phyloP scores from a whole-genome alignment of 2,113 vertebrate genomes.

The Pseudorhombus dupliciocellatus region DNA sequence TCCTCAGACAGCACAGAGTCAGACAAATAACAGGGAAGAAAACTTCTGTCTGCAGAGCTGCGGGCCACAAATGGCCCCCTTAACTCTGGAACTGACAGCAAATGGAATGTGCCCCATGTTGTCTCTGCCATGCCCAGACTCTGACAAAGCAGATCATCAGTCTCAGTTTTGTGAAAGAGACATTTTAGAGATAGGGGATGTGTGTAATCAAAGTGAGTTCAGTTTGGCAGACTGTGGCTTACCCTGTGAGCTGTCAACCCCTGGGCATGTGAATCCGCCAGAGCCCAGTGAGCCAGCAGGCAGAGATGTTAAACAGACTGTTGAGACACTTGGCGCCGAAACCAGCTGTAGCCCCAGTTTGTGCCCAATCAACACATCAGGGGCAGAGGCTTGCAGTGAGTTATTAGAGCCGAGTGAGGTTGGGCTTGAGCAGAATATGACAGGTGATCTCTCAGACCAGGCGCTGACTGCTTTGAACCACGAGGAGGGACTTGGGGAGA shows the following conservation, averaged over 20 bases:
- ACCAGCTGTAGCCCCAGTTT: conserved; percentile 40
- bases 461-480: conserved; percentile 52
- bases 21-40: conserved; percentile 83
- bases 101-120: conserved; percentile 72
- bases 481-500: conserved; percentile 69
- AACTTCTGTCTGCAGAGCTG: conserved; percentile 83
- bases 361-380: conserved; percentile 69
- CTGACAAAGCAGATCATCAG: conserved; percentile 48
- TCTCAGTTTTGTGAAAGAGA: conserved; percentile 66
- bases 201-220: conserved; percentile 60
- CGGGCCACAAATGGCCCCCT: conserved; percentile 77
- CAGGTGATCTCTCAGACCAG: conserved; percentile 74
- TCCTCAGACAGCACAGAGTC: conserved; percentile 85
- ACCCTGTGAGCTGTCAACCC: conserved; percentile 57
- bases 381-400: conserved; percentile 23
- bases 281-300: conserved; percentile 47
- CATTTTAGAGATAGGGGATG: conserved; percentile 66
- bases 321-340: conserved; percentile 64
- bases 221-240: conserved; percentile 60
- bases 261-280: conserved; percentile 42
- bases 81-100: conserved; percentile 66
- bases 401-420: conserved; percentile 53
- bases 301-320: conserved; percentile 62
- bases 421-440: conserved; percentile 27
- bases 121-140: conserved; percentile 70